Evolutionary conservation across 2,797 vertebrate species (phyloP).

Genomic region (Myiothlypis chrysogaster): DNA sequence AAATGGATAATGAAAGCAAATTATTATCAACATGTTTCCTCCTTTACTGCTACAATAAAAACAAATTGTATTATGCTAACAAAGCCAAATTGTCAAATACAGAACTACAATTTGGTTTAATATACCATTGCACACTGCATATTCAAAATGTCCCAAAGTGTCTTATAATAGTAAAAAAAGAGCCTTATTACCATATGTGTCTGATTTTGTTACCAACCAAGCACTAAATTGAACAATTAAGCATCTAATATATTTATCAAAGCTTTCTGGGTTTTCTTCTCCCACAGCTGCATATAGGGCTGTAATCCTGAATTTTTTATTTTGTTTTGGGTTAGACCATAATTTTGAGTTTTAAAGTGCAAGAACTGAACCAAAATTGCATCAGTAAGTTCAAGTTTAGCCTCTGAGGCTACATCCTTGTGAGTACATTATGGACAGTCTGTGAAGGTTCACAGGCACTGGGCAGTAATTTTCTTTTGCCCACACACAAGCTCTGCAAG

Average conservation of each 20-base stretch:
- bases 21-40: constrained; percentile 34
- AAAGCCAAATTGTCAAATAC: constrained; percentile 43
- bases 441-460: neutral
- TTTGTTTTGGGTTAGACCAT: neutral
- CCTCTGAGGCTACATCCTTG: neutral
- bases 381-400: neutral
- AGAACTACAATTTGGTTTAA: constrained; percentile 40
- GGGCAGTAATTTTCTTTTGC: neutral
- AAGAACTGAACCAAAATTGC: neutral
- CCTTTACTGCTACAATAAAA: constrained; percentile 43
- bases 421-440: neutral
- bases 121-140: neutral
- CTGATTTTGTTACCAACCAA: neutral
- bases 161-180: neutral
- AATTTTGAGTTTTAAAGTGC: neutral
- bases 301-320: neutral
- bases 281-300: neutral
- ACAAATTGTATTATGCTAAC: constrained; percentile 36
- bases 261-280: neutral
- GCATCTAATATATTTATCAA: neutral
- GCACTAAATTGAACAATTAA: constrained; percentile 41
- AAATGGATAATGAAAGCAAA: constrained; percentile 46
- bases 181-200: neutral
- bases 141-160: constrained; percentile 32
- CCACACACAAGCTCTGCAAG: fast-evolving